phyloP scores from a whole-genome alignment of 2,888 invertebrate species.

The Drosophila pseudotakahashii region DNA sequence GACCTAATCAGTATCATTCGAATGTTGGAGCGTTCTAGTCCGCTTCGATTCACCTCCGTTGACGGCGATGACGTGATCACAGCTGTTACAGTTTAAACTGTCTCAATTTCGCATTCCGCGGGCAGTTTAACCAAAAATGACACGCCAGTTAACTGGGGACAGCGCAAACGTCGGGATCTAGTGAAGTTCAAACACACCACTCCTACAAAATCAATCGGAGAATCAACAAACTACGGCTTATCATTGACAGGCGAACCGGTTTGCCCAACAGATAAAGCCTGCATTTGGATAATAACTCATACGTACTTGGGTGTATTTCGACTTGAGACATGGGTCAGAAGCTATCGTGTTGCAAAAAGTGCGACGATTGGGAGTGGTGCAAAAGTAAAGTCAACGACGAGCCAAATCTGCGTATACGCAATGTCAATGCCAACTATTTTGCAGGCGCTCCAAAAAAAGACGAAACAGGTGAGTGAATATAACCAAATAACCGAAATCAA shows the following conservation, averaged over 20 bases:
- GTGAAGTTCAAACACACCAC: conserved; percentile 43
- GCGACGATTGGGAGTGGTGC: conserved; percentile 24
- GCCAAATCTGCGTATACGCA: conserved; percentile 36
- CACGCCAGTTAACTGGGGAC: conserved; percentile 27
- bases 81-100: conserved; percentile 44
- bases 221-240: conserved; percentile 35
- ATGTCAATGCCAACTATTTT: conserved; percentile 36
- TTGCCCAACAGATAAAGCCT: conserved; percentile 25
- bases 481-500: neutral
- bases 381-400: conserved; percentile 1
- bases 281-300: conserved; percentile 1
- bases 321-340: conserved; percentile 35
- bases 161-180: conserved; percentile 15
- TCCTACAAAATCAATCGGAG: conserved; percentile 27
- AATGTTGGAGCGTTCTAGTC: conserved; percentile 28
- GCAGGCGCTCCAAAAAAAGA: conserved; percentile 26
- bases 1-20: conserved; percentile 35
- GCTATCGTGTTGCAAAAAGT: conserved; percentile 13
- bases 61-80: conserved; percentile 40
- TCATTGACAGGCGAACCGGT: conserved; percentile 40
- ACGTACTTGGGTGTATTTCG: neutral
- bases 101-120: conserved; percentile 32
- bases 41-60: conserved; percentile 22
- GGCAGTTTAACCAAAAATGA: conserved; percentile 21
- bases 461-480: conserved; percentile 21